Conservation (phyloP, 2,888 invertebrate species). For the Ischnura elegans region DNA sequence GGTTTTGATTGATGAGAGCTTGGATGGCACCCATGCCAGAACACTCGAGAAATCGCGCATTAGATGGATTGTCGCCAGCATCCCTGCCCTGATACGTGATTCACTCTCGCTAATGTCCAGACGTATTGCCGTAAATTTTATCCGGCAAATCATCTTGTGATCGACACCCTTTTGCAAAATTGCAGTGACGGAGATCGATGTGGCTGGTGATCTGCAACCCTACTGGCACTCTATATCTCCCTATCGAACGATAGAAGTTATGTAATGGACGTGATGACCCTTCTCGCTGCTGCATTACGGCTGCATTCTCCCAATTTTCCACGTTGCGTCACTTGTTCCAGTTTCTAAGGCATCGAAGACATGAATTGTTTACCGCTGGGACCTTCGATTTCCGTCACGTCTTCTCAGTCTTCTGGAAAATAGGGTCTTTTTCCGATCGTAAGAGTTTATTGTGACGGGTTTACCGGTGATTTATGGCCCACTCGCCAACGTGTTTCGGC, state of each 20-base stretch:
- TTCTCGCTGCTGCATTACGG: not conserved
- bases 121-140: not conserved
- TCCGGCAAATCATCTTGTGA: not conserved
- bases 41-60: not conserved
- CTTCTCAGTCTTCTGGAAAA: not conserved
- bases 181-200: not conserved
- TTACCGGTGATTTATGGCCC: not conserved
- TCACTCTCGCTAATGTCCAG: not conserved
- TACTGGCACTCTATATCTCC: not conserved
- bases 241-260: not conserved
- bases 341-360: not conserved
- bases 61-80: not conserved
- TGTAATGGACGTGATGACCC: not conserved
- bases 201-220: not conserved
- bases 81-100: not conserved
- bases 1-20: not conserved
- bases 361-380: not conserved
- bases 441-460: not conserved
- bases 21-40: not conserved
- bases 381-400: constrained; percentile 4
- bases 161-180: not conserved
- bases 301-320: not conserved
- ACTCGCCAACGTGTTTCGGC: not conserved
- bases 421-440: not conserved
- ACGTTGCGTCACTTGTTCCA: not conserved